phyloP scores from a whole-genome alignment of 2,113 vertebrate genomes.

The Excalfactoria chinensis region DNA sequence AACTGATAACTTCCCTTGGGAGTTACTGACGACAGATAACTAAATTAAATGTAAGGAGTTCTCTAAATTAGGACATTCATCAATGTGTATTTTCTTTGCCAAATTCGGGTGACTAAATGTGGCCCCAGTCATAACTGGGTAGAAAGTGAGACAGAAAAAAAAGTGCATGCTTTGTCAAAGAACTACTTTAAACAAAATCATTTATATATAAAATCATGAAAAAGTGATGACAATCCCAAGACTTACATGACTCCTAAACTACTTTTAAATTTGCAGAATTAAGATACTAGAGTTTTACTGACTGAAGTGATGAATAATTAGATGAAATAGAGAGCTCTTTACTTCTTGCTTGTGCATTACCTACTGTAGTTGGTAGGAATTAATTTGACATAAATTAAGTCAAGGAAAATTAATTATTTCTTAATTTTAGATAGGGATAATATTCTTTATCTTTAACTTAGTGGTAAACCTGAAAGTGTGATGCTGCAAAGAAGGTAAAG shows the following conservation, averaged over 20 bases:
- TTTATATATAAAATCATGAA: neutral
- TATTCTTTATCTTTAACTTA: neutral
- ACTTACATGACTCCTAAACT: neutral
- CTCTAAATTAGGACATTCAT: neutral
- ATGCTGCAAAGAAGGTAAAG: neutral
- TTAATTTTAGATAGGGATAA: neutral
- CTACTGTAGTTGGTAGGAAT: neutral
- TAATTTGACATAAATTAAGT: neutral
- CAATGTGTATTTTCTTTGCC: neutral
- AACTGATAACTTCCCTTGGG: neutral
- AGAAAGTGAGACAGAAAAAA: neutral
- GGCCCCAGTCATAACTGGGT: neutral
- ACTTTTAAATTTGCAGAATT: conserved; percentile 10
- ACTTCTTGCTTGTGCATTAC: neutral
- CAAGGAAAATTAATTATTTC: neutral
- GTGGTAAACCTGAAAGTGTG: neutral
- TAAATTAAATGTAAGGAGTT: neutral
- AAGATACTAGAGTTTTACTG: neutral
- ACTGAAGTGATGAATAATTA: neutral
- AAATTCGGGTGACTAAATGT: neutral
- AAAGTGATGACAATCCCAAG: neutral
- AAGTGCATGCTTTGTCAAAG: neutral
- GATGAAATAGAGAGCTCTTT: neutral
- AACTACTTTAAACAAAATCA: neutral
- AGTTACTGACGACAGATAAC: neutral